phyloP scores from a whole-genome alignment of 2,888 invertebrate genomes.

The Holacanthella duospinosa region DNA sequence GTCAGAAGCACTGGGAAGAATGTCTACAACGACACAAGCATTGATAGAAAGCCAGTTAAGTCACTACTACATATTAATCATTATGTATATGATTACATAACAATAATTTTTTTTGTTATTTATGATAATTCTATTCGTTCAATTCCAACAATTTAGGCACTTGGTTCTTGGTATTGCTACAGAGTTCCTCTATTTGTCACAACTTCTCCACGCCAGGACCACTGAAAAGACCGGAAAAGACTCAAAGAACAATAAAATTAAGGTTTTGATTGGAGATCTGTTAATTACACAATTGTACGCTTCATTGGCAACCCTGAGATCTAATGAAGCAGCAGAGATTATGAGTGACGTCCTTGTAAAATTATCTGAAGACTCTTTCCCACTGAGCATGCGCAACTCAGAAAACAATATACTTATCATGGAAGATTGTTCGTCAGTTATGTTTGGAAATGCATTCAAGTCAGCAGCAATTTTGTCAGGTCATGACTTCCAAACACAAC shows the following conservation, averaged over 20 bases:
- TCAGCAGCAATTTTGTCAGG: background rate
- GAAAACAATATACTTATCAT: background rate
- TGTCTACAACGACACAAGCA: background rate
- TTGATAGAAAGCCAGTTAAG: background rate
- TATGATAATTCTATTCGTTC: too few relatives aligned
- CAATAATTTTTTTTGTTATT: too few relatives aligned
- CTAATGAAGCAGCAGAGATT: background rate
- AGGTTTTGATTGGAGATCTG: background rate
- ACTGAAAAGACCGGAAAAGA: background rate
- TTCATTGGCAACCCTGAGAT: background rate
- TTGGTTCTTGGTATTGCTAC: background rate
- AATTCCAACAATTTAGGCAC: background rate
- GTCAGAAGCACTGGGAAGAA: background rate
- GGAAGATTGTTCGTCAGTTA: background rate
- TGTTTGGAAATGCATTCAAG: background rate
- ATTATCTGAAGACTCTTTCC: background rate
- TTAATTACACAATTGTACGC: background rate
- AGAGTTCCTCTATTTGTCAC: conserved; percentile 1
- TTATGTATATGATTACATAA: too few relatives aligned
- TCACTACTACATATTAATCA: too few relatives aligned
- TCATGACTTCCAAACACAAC: background rate
- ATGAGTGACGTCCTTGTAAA: background rate
- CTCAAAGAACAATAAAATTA: background rate
- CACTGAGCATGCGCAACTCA: background rate
- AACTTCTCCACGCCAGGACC: background rate